Percentiles rank a stretch among this genome's conserved stretches.
phyloP scores from a whole-genome alignment of 92 coral and sea anemone species.

The Palythoa heliodiscus region DNA sequence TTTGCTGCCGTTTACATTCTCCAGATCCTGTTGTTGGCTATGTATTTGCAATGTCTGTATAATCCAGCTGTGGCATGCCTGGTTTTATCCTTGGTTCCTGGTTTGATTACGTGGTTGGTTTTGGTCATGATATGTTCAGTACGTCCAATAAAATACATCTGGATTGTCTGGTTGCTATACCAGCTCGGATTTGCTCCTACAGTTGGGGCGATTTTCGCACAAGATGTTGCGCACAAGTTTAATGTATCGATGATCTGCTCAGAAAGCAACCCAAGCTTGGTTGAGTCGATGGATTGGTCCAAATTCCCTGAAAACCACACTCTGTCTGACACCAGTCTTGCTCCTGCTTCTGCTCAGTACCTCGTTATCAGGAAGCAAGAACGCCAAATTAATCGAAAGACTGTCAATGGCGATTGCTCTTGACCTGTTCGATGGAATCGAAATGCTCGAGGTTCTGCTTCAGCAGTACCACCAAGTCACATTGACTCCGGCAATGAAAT shows the following conservation, averaged over 20 bases:
- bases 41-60: constrained; percentile 10
- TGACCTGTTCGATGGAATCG: constrained; percentile 67
- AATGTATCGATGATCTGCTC: too few species aligned
- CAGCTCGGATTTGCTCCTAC: constrained; percentile 19
- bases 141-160: constrained; percentile 25
- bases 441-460: constrained; percentile 56
- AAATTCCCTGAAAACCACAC: constrained; percentile 37
- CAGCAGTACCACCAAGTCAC: background rate
- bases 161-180: constrained; percentile 53
- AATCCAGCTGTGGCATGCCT: background rate
- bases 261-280: constrained; percentile 20
- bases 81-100: background rate
- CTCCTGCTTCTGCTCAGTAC: constrained; percentile 64
- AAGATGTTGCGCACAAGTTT: constrained; percentile 22
- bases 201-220: constrained; percentile 31
- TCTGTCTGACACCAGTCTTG: constrained; percentile 68
- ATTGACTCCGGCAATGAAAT: constrained; percentile 17
- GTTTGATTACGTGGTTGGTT: background rate
- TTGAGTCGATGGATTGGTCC: constrained; percentile 59
- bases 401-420: constrained; percentile 48
- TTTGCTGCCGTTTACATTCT: constrained; percentile 2
- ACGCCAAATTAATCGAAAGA: constrained; percentile 41
- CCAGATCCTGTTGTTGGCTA: constrained; percentile 16
- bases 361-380: constrained; percentile 17
- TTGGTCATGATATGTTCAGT: background rate